Conservation (phyloP, 1,140 invertebrate species). For the Microplitis demolitor region DNA sequence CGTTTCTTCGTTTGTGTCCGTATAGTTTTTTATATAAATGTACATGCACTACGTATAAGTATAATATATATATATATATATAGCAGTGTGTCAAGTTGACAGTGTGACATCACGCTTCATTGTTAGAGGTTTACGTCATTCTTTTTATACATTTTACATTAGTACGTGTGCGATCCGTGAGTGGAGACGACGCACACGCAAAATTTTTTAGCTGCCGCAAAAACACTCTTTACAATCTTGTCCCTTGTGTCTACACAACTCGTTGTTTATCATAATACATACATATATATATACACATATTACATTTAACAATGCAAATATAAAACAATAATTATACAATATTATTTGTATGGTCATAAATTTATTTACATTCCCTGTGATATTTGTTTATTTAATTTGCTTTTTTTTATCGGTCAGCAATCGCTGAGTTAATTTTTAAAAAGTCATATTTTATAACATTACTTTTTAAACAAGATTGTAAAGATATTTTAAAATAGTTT, state of each 20-base stretch:
- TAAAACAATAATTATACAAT: no score
- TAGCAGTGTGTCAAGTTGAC: slow-evolving; percentile 17
- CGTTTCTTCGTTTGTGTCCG: not conserved
- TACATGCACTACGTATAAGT: no score
- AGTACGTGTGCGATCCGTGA: slow-evolving; percentile 32
- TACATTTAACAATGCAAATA: no score
- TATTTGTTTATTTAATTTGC: no score
- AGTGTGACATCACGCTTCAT: slow-evolving; percentile 59
- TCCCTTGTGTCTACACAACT: not conserved
- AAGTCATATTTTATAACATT: no score
- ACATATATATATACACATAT: not conserved
- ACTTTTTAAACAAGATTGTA: no score
- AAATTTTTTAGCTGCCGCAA: slow-evolving; percentile 23
- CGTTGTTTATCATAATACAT: not conserved
- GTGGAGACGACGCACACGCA: slow-evolving; percentile 24
- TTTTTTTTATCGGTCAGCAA: no score
- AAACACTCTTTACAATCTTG: slow-evolving; percentile 34
- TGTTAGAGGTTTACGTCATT: slow-evolving; percentile 63
- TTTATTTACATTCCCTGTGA: no score
- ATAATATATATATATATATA: slow-evolving; percentile 6
- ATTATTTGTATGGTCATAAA: no score
- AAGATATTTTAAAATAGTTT: no score
- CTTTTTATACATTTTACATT: slow-evolving; percentile 23
- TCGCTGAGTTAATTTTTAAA: no score
- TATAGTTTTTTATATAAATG: not conserved